Evolutionary conservation across 2,888 invertebrate species (phyloP), one percentile per base, ranked within the genome.

Genomic region (Drosophila sordidapex): DNA sequence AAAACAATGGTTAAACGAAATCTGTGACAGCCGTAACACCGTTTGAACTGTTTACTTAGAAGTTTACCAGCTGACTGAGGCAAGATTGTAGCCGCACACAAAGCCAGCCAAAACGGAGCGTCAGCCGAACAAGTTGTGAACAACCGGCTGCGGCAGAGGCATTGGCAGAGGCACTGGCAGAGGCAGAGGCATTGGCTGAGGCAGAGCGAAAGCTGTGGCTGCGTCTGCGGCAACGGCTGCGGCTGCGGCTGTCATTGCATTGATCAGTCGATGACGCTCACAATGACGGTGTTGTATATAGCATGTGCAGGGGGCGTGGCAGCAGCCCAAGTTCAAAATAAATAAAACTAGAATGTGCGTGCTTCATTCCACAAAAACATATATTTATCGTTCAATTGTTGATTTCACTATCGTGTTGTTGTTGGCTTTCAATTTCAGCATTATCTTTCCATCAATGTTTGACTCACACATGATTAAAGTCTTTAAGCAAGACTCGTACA

Each of bases 21-120:
- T 66, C 56, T 38, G 64, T 31, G 58, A 18, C 35, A 64, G 49
- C 38, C 67, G 57, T 21, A 8, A 33, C 36, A 52, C 58, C 52
- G 67, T 36, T 80, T 60, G 60, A 74, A 85, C 91, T 87, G 89
- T 85, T 87, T 90, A 74, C 87, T 90, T 81, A 88, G 91, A 91
- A 90, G 91, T 84, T 83, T 88, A 86, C 70, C 57, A 70, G 72
- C 71, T 74, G 61, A 86, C 90, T 86, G 86, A 89, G 90, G 75
- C 83, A 81, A 87, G 81, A 74, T 83, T 87, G 79, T 66, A 67
- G 77, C 61, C 71, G 36, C 69, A 57, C 60, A 62, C 61, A 74
- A 59, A 74, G 54, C 58, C 66, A 67, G 63, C 57, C 59, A 65
- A 64, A 56, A 43, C 53, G 60, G 59, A 57, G 38, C 51, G 56